Base-by-base conservation (phyloP, 1,140 invertebrate genomes). In the Bradysia coprophila region DNA sequence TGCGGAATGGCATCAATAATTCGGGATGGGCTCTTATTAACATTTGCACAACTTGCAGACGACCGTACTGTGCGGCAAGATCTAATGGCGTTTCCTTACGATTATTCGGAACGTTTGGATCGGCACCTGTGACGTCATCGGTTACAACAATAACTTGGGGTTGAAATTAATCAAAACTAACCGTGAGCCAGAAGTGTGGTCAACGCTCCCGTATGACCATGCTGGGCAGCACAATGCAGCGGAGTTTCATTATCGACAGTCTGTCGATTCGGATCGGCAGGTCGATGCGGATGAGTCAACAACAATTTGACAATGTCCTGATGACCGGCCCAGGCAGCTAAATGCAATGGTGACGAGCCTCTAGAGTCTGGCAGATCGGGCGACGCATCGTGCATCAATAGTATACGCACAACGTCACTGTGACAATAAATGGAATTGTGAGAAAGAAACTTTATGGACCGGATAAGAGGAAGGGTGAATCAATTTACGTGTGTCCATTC, bases 181-280 rank as follows among this genome's bases (percentile, higher is more conserved):
- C n/a, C 77, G 49, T 83, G 74, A 48, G 89, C 72, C 42, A 97
- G 65, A 46, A 98, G 71, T 52, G 90, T 73, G 23, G 73, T 72
- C 38, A 96, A 81, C n/a, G 92, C 88, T 43, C 76, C 75, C 39
- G 80, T 81, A 59, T 94, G 88, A 8, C 92, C 93, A 63, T 92
- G 93, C 59, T 97, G 91, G 40, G 91, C 82, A 1, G 92, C 91
- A 58, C 83, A 89, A 55, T 96, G 87, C 45, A 98, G 66, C 11
- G 92, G 82, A 19, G 92, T 94, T 62, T 97, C 92, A 51, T 87
- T 82, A 60, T 90, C 85, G 52, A 81, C 76, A 40, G 92, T 96
- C 83, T 78, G 76, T 51, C 83, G 68, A 63, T 89, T 88, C 50
- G 89, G 78, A 55, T 80, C 81, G 45, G 83, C 78, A 44, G 78